Conservation (phyloP, 2,888 invertebrate genomes). For the Tipula helvola region DNA sequence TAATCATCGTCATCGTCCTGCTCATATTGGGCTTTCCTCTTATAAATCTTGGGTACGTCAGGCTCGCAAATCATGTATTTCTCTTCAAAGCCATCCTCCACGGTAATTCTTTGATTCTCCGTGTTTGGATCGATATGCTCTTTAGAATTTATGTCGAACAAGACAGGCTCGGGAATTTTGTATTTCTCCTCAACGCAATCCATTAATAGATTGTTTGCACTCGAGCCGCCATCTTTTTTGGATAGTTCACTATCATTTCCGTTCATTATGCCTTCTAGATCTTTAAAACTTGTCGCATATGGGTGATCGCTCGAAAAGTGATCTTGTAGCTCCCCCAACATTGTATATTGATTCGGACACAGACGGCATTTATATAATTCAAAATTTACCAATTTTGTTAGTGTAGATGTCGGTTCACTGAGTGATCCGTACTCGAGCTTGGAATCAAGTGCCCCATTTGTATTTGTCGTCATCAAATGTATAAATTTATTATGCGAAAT, state of each 20-base stretch:
- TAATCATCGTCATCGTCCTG: background rate
- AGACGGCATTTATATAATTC: slow-evolving; percentile 29
- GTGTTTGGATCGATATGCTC: background rate
- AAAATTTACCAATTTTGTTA: slow-evolving; percentile 19
- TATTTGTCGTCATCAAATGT: background rate
- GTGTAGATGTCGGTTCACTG: too few species aligned
- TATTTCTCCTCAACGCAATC: background rate
- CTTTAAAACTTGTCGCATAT: slow-evolving; percentile 20
- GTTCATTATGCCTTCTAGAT: background rate
- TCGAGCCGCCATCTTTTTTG: too few species aligned
- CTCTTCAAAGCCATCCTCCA: background rate
- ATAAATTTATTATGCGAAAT: slow-evolving; percentile 24
- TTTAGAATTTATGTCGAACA: background rate
- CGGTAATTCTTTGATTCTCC: background rate
- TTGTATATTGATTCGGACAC: slow-evolving; percentile 22
- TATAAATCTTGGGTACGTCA: background rate
- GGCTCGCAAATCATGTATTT: background rate
- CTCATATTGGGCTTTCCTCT: background rate
- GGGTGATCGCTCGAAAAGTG: background rate
- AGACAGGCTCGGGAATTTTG: background rate
- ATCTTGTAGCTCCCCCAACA: background rate
- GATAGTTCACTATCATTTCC: background rate
- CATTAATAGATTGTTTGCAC: background rate
- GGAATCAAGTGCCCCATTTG: too few species aligned
- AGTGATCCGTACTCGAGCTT: too few species aligned